Evolutionary conservation across 1,140 invertebrate species (phyloP).

Genomic region (Danaus plexippus): DNA sequence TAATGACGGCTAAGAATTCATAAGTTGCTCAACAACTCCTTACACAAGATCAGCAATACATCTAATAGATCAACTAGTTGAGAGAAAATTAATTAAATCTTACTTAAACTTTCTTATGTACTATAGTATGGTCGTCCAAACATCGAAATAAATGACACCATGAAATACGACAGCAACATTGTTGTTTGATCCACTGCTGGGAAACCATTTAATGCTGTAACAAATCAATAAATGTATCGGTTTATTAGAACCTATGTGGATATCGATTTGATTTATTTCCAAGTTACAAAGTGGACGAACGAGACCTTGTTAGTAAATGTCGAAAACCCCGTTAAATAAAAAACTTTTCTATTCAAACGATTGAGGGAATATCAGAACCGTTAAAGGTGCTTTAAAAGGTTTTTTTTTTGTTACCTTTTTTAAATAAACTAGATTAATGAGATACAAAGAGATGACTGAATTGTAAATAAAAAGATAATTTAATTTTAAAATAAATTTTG

Average conservation of each 20-base stretch:
- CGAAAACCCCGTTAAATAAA: constrained; percentile 46
- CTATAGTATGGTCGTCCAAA: background rate
- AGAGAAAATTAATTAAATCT: no score
- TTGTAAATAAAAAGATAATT: constrained; percentile 7
- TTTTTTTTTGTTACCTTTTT: constrained; percentile 8
- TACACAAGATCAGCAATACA: background rate
- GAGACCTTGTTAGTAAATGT: constrained; percentile 68
- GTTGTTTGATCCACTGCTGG: constrained; percentile 53
- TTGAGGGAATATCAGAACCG: constrained; percentile 5
- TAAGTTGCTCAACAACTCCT: constrained; percentile 7
- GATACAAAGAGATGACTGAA: no score
- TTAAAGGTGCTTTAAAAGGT: constrained; percentile 7
- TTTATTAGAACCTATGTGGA: constrained; percentile 68
- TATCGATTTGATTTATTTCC: constrained; percentile 68
- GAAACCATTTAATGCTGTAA: constrained; percentile 70
- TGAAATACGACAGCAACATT: constrained; percentile 30
- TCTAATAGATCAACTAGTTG: no score
- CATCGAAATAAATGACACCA: background rate
- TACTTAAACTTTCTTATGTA: no score
- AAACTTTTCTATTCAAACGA: constrained; percentile 23
- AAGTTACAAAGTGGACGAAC: constrained; percentile 45
- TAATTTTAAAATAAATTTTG: constrained; percentile 22
- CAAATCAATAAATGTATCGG: constrained; percentile 70
- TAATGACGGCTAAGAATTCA: constrained; percentile 10
- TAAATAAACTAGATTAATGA: constrained; percentile 4